These are phyloP conservation scores for Columbina picui DNA, from an alignment of 2,113 vertebrate genomes.

Conservation along the genomic window DNA sequence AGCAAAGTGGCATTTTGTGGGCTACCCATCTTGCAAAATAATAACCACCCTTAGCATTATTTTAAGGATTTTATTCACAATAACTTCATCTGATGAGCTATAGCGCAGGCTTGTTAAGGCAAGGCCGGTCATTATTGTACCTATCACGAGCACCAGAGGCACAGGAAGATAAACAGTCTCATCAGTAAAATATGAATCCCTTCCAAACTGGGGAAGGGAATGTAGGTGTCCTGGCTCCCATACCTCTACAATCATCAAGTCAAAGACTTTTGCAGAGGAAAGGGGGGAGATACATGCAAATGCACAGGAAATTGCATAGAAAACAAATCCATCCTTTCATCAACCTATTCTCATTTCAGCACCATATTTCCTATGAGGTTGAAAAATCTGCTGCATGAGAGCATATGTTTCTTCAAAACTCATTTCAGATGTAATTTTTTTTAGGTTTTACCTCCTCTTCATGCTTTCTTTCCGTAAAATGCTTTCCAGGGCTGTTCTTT, in stretches of 20 bases:
- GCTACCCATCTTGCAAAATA: constrained; percentile 55
- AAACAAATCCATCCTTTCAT: constrained; percentile 58
- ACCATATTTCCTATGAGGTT: constrained; percentile 59
- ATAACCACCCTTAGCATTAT: constrained; percentile 43
- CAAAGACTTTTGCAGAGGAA: background rate
- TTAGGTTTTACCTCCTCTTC: constrained; percentile 58
- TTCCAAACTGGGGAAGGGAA: background rate
- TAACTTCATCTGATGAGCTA: background rate
- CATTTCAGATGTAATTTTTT: constrained; percentile 60
- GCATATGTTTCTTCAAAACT: constrained; percentile 68
- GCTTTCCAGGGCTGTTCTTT: constrained; percentile 26
- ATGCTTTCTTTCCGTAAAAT: constrained; percentile 33
- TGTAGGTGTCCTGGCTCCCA: background rate
- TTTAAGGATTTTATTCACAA: constrained; percentile 27
- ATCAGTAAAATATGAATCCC: background rate
- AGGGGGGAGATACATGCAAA: constrained; percentile 22
- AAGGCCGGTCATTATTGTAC: background rate
- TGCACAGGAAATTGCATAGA: constrained; percentile 31
- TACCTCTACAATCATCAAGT: background rate
- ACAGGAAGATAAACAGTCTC: background rate
- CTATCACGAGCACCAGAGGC: background rate
- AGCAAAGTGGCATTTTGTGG: constrained; percentile 63
- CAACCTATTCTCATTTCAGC: constrained; percentile 55
- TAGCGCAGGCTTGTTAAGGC: background rate
- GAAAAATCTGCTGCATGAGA: constrained; percentile 64